Evolutionary conservation across 2,797 vertebrate genomes (phyloP).

Genomic region (Parotocinclus haroldoi): DNA sequence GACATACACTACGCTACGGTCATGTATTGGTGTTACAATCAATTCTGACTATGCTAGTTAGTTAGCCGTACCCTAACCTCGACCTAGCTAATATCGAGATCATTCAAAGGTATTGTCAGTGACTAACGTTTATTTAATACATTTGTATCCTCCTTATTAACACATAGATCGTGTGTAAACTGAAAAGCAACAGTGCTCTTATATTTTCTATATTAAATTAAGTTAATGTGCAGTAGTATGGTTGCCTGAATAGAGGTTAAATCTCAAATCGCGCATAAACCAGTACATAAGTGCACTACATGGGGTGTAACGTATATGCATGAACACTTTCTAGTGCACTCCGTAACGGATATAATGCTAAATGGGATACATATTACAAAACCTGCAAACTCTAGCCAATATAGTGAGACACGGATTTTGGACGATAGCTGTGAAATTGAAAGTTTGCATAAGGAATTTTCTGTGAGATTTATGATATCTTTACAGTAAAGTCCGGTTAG

Average conservation of each 20-base stretch:
- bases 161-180: neutral
- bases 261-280: neutral
- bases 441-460: no score
- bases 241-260: neutral
- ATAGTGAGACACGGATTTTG: no score
- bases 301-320: neutral
- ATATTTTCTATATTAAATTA: neutral
- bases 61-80: neutral
- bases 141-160: neutral
- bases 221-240: neutral
- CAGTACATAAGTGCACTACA: neutral
- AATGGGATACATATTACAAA: neutral
- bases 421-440: no score
- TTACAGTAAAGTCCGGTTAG: no score
- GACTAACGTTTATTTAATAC: neutral
- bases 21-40: neutral
- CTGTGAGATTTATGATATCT: no score
- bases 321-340: neutral
- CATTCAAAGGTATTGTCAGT: conserved; percentile 1
- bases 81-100: conserved; percentile 1
- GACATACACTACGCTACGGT: neutral
- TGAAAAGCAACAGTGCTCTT: neutral
- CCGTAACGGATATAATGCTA: rapidly evolving
- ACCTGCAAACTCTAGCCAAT: no score
- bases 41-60: neutral